phyloP scores from a whole-genome alignment of 2,113 vertebrate genomes.

The Aegotheles bennettii region DNA sequence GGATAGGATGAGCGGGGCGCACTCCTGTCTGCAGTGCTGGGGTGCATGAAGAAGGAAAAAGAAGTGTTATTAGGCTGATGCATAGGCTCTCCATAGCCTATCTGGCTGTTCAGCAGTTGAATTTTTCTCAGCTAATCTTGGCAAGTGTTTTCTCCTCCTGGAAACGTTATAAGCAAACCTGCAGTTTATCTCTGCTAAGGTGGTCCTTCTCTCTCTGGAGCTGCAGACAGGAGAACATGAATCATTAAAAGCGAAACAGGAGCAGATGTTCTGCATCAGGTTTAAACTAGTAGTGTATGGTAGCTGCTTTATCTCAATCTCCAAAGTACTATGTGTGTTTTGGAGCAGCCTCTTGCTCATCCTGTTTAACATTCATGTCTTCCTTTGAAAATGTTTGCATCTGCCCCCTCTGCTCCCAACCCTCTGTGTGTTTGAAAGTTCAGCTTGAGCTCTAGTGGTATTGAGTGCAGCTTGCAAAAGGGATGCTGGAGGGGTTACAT shows the following conservation, averaged over 20 bases:
- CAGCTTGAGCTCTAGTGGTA: background rate
- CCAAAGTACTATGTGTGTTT: background rate
- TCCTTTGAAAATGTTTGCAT: constrained; percentile 1
- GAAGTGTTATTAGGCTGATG: background rate
- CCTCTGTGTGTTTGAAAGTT: background rate
- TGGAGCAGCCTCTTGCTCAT: background rate
- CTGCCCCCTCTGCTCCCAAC: background rate
- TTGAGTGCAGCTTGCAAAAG: background rate
- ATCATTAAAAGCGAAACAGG: background rate
- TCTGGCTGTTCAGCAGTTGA: background rate
- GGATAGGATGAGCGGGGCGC: background rate
- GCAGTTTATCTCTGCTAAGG: background rate
- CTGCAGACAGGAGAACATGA: background rate
- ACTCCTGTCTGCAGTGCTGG: background rate
- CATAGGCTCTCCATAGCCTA: background rate
- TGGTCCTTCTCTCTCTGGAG: background rate
- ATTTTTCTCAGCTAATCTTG: background rate
- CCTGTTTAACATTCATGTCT: background rate
- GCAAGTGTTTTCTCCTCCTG: constrained; percentile 6
- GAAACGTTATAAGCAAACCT: background rate
- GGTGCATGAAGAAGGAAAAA: background rate
- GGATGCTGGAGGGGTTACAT: background rate
- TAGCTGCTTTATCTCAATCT: background rate
- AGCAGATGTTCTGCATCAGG: constrained; percentile 24
- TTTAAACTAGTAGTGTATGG: background rate